Percentiles rank a stretch among this genome's conserved stretches.
Evolutionary conservation across 1,140 invertebrate genomes (phyloP).

Genomic region (Drosophila lacertosa): DNA sequence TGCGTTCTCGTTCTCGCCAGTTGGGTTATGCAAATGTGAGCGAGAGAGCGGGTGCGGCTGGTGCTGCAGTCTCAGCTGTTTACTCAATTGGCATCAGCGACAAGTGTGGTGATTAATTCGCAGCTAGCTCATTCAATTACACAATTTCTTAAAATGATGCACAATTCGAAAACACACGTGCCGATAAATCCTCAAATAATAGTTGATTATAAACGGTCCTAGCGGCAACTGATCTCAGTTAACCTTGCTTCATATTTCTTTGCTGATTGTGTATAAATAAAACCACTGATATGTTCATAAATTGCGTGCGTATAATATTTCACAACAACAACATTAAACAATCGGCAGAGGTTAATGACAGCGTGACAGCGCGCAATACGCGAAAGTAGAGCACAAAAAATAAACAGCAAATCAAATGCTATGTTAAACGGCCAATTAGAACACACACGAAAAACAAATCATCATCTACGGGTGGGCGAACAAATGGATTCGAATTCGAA

Average conservation of each 20-base stretch:
- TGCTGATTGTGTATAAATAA: too few species aligned
- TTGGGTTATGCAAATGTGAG: slow-evolving; percentile 32
- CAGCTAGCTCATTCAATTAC: slow-evolving; percentile 36
- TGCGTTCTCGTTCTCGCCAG: neutral
- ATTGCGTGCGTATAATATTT: slow-evolving; percentile 4
- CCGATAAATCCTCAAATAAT: slow-evolving; percentile 15
- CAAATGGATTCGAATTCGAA: neutral
- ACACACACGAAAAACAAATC: neutral
- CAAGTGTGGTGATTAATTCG: slow-evolving; percentile 42
- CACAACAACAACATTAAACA: slow-evolving; percentile 17
- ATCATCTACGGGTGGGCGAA: neutral
- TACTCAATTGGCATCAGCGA: slow-evolving; percentile 25
- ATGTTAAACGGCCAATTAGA: slow-evolving; percentile 20
- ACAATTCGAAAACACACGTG: slow-evolving; percentile 24
- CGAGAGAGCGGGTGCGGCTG: neutral
- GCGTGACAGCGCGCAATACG: slow-evolving; percentile 17
- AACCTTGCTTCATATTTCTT: too few species aligned
- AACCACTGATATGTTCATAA: neutral
- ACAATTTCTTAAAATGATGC: slow-evolving; percentile 36
- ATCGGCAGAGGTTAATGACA: slow-evolving; percentile 41
- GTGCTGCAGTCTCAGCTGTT: slow-evolving; percentile 21
- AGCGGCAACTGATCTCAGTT: too few species aligned
- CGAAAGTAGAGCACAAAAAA: slow-evolving; percentile 26
- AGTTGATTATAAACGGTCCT: too few species aligned
- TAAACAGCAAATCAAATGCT: slow-evolving; percentile 22